phyloP scores from a whole-genome alignment of 2,113 vertebrate species.

The Takifugu flavidus region DNA sequence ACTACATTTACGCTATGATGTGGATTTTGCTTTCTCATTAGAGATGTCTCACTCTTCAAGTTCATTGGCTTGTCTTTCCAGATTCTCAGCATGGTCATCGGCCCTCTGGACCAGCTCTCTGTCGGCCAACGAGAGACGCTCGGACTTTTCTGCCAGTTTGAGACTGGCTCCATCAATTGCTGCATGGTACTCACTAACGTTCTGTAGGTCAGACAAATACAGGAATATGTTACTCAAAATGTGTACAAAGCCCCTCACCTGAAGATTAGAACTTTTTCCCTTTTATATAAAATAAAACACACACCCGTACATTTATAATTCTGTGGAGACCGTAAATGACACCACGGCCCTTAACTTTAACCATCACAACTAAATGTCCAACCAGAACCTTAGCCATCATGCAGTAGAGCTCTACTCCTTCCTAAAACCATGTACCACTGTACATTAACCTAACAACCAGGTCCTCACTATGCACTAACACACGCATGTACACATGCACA shows the following conservation, averaged over 20 bases:
- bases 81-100: conserved; percentile 75
- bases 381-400: too few species aligned
- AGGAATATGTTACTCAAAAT: neutral
- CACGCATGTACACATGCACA: neutral
- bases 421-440: neutral
- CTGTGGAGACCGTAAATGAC: too few species aligned
- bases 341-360: too few species aligned
- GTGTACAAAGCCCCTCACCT: too few species aligned
- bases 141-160: conserved; percentile 77
- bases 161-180: conserved; percentile 87
- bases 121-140: conserved; percentile 81
- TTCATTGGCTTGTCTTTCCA: conserved; percentile 79
- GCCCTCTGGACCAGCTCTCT: conserved; percentile 82
- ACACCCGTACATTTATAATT: too few species aligned
- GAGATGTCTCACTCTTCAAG: conserved; percentile 77
- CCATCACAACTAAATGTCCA: too few species aligned
- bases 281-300: too few species aligned
- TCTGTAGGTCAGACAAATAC: conserved; percentile 67
- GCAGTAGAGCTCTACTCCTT: too few species aligned
- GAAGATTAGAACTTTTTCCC: too few species aligned
- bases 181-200: conserved; percentile 84
- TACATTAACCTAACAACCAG: neutral
- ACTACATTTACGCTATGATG: too few species aligned
- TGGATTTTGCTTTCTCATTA: too few species aligned
- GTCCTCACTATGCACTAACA: neutral